A percentile compares a stretch with the other conserved stretches of the same genome.
Conservation (phyloP, 2,113 vertebrate genomes). For the Nothocercus julius region DNA sequence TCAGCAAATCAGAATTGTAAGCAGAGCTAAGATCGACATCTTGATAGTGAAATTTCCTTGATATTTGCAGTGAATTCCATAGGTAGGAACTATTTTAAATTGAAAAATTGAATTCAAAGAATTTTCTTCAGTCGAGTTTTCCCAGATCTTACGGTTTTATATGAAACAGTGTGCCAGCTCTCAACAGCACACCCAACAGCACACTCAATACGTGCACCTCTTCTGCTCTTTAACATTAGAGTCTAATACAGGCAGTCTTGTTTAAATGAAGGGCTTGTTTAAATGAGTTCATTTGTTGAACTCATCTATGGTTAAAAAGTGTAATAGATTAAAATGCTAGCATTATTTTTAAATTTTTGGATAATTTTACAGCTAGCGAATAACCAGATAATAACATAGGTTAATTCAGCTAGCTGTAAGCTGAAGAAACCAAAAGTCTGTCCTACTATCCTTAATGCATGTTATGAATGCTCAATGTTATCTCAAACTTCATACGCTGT, state of each 20-base stretch:
- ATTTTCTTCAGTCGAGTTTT: background rate
- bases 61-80: background rate
- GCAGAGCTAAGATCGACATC: background rate
- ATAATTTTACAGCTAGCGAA: background rate
- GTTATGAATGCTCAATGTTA: background rate
- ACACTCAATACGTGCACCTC: background rate
- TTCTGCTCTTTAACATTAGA: background rate
- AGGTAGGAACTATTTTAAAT: background rate
- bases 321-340: background rate
- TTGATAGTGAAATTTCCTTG: background rate
- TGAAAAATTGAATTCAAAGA: background rate
- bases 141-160: background rate
- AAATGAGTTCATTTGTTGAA: background rate
- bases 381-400: background rate
- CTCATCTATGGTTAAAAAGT: background rate
- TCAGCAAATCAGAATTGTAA: background rate
- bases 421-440: background rate
- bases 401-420: background rate
- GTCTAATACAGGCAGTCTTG: background rate
- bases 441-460: background rate
- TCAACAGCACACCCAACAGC: background rate
- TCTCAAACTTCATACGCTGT: background rate
- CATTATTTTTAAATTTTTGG: background rate
- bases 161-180: background rate
- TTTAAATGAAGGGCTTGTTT: background rate